Evolutionary conservation across 2,888 invertebrate species (phyloP).

Genomic region (Conomelus anceps): DNA sequence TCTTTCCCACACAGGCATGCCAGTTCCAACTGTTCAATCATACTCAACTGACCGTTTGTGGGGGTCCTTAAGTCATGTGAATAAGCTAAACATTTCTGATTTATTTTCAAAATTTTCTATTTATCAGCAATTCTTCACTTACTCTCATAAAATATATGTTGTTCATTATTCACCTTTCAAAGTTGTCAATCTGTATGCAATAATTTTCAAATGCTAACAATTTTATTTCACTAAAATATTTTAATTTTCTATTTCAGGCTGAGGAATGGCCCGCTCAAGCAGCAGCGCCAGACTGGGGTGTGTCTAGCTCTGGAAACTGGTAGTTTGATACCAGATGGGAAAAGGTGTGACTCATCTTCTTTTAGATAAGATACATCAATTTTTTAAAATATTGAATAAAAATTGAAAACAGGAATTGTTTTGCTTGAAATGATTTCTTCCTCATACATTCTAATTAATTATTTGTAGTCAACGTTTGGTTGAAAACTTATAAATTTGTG

Average conservation of each 20-base stretch:
- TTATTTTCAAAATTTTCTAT: too few species aligned
- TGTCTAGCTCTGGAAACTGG: not conserved
- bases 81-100: too few species aligned
- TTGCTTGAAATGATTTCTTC: not conserved
- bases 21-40: too few species aligned
- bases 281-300: not conserved
- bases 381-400: not conserved
- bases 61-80: too few species aligned
- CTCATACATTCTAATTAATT: too few species aligned
- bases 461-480: too few species aligned
- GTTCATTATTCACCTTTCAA: too few species aligned
- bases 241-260: not conserved
- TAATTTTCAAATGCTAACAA: not conserved
- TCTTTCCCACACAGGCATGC: too few species aligned
- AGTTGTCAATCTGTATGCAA: not conserved
- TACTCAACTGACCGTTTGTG: too few species aligned
- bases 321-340: not conserved
- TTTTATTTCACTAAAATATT: not conserved
- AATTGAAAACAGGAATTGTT: not conserved
- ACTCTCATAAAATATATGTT: too few species aligned
- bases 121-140: too few species aligned
- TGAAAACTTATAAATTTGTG: too few species aligned
- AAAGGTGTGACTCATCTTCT: not conserved
- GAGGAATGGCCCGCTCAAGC: not conserved
- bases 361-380: not conserved